Evolutionary conservation across 2,797 vertebrate genomes (phyloP), one percentile per base, ranked within the genome.

Genomic region (Typhlichthys subterraneus): DNA sequence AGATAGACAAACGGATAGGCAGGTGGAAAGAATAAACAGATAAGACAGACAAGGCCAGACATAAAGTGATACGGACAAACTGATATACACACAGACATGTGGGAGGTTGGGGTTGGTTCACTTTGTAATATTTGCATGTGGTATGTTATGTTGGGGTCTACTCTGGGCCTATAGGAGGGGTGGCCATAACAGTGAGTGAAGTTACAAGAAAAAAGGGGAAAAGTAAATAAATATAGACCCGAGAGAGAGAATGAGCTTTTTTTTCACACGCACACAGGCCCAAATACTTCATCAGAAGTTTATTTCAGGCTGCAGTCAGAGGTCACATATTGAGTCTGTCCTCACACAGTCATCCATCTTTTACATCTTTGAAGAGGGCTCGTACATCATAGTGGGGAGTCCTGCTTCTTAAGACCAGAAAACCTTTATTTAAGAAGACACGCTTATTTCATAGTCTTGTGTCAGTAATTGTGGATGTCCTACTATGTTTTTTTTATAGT

Each of bases 241-340:
- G 33, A 38, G 33, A 38, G 33, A 38, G 33, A 38, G 33, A 38
- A n/a, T 17, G 14, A 51, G 3, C 3, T 23, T 23, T 23, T 23
- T 23, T 23, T 23, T 23, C 23, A 23, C 23, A 23, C 23, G 23
- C 23, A 23, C 23, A 23, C 23, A 59, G 12, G 50, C 33, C 33
- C 33, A 38, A 38, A 42, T 42, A 42, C 38, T 42, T 42, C 72
- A 57, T 47, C 63, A 14, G 66, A 57, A 74, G 75, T 73, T 63
- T 80, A 61, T 75, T 63, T 42, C 38, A 42, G 69, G 75, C 82
- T 74, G 55, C 69, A 45, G 76, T 59, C 0, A 57, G 67, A 88
- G 91, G 86, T 90, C 89, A 91, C 89, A 92, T 88, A 88, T 87
- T 91, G 87, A 87, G 80, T 62, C 80, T 85, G 88, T 91, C 87